Evolutionary conservation across 2,797 vertebrate genomes (phyloP).

Genomic region (Acrossocheilus fasciatus): DNA sequence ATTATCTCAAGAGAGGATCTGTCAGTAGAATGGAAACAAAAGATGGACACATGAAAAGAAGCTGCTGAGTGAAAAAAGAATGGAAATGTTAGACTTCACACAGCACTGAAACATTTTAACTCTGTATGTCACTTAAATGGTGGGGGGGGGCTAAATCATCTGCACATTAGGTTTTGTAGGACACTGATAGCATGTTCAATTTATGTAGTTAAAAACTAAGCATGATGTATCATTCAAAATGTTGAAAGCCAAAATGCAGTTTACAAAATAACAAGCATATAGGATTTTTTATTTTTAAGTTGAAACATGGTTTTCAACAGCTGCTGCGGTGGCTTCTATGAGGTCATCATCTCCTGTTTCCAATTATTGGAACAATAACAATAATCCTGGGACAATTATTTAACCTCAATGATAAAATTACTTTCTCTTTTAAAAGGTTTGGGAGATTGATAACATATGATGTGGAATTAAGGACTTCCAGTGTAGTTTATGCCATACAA

Average conservation of each 20-base stretch:
- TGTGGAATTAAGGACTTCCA: background rate
- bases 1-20: slow-evolving; percentile 42
- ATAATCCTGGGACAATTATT: background rate
- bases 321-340: slow-evolving; percentile 2
- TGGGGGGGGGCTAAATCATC: background rate
- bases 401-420: background rate
- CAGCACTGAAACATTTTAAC: background rate
- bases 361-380: too few species aligned
- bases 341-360: slow-evolving; percentile 12
- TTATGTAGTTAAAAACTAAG: background rate
- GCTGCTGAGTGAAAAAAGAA: slow-evolving; percentile 29
- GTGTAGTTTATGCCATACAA: background rate
- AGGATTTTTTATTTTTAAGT: background rate
- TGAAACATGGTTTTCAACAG: slow-evolving; percentile 8
- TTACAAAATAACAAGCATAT: background rate
- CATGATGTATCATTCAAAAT: background rate
- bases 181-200: background rate
- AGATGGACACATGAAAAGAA: slow-evolving; percentile 44
- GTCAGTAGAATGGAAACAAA: slow-evolving; percentile 47
- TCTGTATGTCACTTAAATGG: background rate
- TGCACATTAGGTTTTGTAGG: background rate
- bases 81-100: slow-evolving; percentile 32
- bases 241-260: background rate
- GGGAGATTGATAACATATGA: background rate
- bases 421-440: slow-evolving; percentile 9